Conservation (phyloP, 2,113 vertebrate genomes). For the Proteles cristata region DNA sequence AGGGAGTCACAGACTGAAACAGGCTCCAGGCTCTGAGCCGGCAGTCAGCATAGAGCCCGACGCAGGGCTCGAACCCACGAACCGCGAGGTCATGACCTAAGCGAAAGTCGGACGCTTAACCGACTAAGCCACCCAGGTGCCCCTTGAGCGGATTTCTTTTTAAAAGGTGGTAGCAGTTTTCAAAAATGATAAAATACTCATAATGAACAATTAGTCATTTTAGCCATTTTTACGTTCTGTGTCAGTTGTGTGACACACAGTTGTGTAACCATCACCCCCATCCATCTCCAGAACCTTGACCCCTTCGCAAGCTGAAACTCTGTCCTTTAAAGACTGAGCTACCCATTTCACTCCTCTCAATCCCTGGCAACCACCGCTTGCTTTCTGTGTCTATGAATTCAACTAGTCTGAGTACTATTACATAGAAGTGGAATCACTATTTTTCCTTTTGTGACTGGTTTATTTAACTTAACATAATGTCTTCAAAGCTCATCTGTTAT, state of each 20-base stretch:
- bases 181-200: not conserved
- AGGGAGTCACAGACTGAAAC: too few relatives aligned
- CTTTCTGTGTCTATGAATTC: not conserved
- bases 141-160: not conserved
- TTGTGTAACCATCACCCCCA: not conserved
- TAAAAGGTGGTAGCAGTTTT: not conserved
- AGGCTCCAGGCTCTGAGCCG: too few relatives aligned
- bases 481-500: not conserved
- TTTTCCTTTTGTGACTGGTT: not conserved
- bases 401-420: not conserved
- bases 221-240: not conserved
- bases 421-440: not conserved
- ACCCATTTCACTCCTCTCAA: not conserved
- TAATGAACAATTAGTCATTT: not conserved
- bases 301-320: conserved; percentile 6
- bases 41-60: too few relatives aligned
- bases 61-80: too few relatives aligned
- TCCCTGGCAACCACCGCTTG: not conserved
- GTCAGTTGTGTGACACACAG: not conserved
- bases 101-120: too few relatives aligned
- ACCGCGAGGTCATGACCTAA: too few relatives aligned
- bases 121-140: too few relatives aligned
- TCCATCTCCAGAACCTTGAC: not conserved
- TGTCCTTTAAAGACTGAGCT: not conserved
- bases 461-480: not conserved